Percentiles rank a stretch among this genome's conserved stretches.
Conservation (phyloP, 2,113 vertebrate genomes). For the Phyllostomus discolor region DNA sequence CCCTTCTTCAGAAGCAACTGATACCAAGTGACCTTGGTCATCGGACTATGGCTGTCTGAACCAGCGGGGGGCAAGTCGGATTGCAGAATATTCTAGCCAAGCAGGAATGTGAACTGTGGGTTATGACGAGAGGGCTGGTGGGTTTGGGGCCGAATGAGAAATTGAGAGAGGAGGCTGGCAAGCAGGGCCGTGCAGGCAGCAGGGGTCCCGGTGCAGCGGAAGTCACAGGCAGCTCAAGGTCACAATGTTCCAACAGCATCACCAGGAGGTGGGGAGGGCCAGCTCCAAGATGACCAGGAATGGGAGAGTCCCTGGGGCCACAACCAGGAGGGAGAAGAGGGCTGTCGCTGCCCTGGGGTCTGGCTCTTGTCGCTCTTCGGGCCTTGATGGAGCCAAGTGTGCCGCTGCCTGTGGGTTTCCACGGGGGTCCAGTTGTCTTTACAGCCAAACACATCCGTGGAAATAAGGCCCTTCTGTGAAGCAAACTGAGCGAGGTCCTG, state of each 20-base stretch:
- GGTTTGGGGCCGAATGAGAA: neutral
- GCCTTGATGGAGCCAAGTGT: neutral
- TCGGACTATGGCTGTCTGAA: neutral
- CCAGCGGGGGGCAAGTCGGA: neutral
- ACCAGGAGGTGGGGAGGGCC: rapidly evolving
- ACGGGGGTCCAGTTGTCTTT: neutral
- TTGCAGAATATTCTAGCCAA: neutral
- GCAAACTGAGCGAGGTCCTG: neutral
- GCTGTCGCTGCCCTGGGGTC: neutral
- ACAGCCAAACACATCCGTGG: neutral
- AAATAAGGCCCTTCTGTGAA: neutral
- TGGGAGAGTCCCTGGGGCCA: neutral
- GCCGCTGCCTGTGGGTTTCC: neutral
- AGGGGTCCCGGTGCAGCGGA: neutral
- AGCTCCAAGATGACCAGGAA: rapidly evolving
- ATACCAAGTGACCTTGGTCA: rapidly evolving
- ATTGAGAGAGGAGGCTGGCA: neutral
- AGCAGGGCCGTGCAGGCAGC: neutral
- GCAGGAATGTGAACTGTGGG: neutral
- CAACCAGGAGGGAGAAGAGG: neutral
- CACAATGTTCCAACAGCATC: neutral
- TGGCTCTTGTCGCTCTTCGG: neutral
- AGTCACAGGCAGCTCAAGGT: neutral
- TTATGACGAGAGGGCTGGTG: neutral
- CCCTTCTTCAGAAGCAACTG: neutral